These are phyloP conservation scores for Trichonephila inaurata DNA, from an alignment of 1,140 invertebrate genomes.

Conservation along the genomic window DNA sequence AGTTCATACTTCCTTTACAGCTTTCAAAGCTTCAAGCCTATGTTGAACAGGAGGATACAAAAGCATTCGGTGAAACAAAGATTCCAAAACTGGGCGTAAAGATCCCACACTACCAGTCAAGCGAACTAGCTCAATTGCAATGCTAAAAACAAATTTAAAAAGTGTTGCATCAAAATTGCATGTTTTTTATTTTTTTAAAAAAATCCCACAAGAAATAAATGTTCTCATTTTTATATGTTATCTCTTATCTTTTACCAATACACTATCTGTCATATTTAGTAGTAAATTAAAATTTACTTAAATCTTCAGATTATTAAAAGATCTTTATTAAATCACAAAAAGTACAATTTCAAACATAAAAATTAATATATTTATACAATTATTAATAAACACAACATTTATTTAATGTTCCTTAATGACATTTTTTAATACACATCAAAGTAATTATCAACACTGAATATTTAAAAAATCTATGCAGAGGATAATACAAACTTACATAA, in stretches of 20 bases:
- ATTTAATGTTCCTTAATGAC: neutral
- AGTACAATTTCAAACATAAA: no score
- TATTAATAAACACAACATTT: neutral
- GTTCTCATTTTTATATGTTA: neutral
- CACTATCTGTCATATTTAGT: no score
- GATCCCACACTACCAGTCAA: conserved; percentile 91
- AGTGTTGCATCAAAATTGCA: neutral
- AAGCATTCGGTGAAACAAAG: conserved; percentile 94
- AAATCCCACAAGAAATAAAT: neutral
- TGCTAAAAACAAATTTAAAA: conserved; percentile 83
- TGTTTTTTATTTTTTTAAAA: neutral
- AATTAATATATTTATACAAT: neutral
- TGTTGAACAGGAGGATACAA: conserved; percentile 91
- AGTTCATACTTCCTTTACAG: conserved; percentile 86
- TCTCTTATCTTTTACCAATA: no score
- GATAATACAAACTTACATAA: no score
- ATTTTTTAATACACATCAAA: no score
- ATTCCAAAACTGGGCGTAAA: conserved; percentile 92
- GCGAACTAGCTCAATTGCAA: conserved; percentile 92
- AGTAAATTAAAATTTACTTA: no score
- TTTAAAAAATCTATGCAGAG: no score
- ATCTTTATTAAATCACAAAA: no score
- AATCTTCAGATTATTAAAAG: no score
- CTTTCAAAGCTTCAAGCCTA: conserved; percentile 90
- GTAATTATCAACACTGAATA: no score